A percentile compares a stretch with the other conserved stretches of the same genome.
These are phyloP conservation scores for Linepithema humile DNA, from an alignment of 1,140 invertebrate species.

Conservation along the genomic window DNA sequence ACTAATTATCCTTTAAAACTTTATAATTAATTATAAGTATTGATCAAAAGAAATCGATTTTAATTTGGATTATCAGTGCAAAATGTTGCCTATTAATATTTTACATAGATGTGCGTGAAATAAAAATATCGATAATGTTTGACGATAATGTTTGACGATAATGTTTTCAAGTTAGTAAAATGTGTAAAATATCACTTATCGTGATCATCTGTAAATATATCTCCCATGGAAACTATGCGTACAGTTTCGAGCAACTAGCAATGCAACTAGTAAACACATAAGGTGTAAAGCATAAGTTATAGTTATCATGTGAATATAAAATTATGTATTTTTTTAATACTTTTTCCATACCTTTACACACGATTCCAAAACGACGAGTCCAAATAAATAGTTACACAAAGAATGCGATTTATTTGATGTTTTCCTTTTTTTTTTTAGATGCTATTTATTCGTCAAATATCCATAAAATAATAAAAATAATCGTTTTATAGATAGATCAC, in stretches of 20 bases:
- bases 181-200: not conserved
- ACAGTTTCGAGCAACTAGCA: slow-evolving; percentile 18
- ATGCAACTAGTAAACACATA: slow-evolving; percentile 42
- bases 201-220: not conserved
- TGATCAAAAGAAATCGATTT: too few species aligned
- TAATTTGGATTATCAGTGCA: too few species aligned
- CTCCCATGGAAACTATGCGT: not conserved
- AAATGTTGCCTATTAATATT: too few species aligned
- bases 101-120: too few species aligned
- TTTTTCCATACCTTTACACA: slow-evolving; percentile 60
- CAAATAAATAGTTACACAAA: slow-evolving; percentile 62
- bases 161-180: too few species aligned
- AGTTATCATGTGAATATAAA: slow-evolving; percentile 45
- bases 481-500: slow-evolving; percentile 69
- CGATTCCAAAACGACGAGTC: slow-evolving; percentile 34
- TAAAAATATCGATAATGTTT: too few species aligned
- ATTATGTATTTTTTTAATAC: slow-evolving; percentile 55
- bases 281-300: slow-evolving; percentile 30
- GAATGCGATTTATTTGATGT: slow-evolving; percentile 43
- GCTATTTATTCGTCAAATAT: slow-evolving; percentile 63
- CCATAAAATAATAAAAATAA: slow-evolving; percentile 76
- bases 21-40: not conserved
- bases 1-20: not conserved
- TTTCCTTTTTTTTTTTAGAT: slow-evolving; percentile 55
- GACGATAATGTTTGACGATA: too few species aligned